phyloP scores from a whole-genome alignment of 2,797 vertebrate species.

The Danio jaintianensis region DNA sequence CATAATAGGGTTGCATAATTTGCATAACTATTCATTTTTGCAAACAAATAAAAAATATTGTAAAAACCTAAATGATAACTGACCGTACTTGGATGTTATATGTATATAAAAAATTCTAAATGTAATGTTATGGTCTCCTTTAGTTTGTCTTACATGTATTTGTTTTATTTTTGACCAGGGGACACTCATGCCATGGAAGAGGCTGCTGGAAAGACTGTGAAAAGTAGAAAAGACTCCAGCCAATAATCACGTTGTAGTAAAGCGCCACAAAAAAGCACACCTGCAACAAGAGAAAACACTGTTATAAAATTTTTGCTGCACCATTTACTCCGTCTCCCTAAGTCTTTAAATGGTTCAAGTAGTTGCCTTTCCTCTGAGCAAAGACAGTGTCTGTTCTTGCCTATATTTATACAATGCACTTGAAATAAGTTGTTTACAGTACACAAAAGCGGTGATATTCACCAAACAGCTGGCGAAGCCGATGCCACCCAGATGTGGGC shows the following conservation, averaged over 20 bases:
- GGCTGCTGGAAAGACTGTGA: constrained; percentile 98
- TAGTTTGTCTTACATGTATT: constrained; percentile 84
- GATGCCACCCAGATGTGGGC: constrained; percentile 94
- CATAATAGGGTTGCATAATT: too few relatives aligned
- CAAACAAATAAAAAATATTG: too few relatives aligned
- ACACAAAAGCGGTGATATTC: constrained; percentile 70
- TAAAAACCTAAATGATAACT: too few relatives aligned
- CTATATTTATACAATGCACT: constrained; percentile 19
- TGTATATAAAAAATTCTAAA: not conserved
- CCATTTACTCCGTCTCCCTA: not conserved
- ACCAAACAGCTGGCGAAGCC: constrained; percentile 96
- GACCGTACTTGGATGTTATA: too few relatives aligned
- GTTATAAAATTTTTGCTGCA: not conserved
- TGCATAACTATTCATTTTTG: too few relatives aligned
- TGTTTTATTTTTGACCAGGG: constrained; percentile 90
- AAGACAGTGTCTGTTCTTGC: not conserved
- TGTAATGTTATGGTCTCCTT: not conserved
- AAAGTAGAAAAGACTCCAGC: constrained; percentile 98
- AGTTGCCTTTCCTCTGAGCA: not conserved
- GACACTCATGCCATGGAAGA: constrained; percentile 95
- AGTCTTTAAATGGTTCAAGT: not conserved
- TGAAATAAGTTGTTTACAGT: not conserved
- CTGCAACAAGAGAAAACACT: constrained; percentile 67
- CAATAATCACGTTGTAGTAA: constrained; percentile 99
- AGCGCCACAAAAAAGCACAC: constrained; percentile 96